Evolutionary conservation across 1,140 invertebrate species (phyloP).

Genomic region (Zaprionus gabonicus): DNA sequence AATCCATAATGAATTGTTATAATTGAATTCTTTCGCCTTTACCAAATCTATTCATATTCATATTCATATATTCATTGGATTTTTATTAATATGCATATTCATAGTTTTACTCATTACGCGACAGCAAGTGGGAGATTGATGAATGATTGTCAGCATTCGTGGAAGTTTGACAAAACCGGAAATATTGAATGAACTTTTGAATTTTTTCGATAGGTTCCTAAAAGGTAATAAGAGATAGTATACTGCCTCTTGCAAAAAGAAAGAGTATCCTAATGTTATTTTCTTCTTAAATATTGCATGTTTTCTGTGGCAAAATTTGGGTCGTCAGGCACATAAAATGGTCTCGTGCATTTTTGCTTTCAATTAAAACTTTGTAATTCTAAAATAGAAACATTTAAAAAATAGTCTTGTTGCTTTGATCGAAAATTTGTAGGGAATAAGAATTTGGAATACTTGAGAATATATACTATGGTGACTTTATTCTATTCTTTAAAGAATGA

Average conservation of each 20-base stretch:
- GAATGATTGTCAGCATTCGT: slow-evolving; percentile 4
- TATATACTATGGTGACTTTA: neutral
- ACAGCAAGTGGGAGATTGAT: neutral
- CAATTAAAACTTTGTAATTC: slow-evolving; percentile 60
- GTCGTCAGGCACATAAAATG: slow-evolving; percentile 19
- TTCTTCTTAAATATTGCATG: neutral
- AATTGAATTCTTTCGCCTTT: neutral
- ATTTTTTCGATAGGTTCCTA: too few relatives aligned
- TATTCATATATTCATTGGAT: slow-evolving; percentile 49
- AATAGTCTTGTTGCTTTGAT: neutral
- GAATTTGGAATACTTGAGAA: neutral
- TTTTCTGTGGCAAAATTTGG: slow-evolving; percentile 28
- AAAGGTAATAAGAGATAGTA: too few relatives aligned
- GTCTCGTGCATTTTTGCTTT: slow-evolving; percentile 38
- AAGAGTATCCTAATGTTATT: neutral
- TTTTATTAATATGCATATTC: slow-evolving; percentile 34
- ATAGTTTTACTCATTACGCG: neutral
- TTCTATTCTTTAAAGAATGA: neutral
- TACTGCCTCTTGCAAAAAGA: neutral
- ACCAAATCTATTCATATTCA: neutral
- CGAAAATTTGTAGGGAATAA: neutral
- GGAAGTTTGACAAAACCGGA: neutral
- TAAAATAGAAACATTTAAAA: slow-evolving; percentile 8
- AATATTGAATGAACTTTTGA: neutral
- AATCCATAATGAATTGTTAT: neutral